Evolutionary conservation across 1,140 invertebrate genomes (phyloP), one percentile per base, ranked within the genome.

Genomic region (Drosophila sulfurigaster): DNA sequence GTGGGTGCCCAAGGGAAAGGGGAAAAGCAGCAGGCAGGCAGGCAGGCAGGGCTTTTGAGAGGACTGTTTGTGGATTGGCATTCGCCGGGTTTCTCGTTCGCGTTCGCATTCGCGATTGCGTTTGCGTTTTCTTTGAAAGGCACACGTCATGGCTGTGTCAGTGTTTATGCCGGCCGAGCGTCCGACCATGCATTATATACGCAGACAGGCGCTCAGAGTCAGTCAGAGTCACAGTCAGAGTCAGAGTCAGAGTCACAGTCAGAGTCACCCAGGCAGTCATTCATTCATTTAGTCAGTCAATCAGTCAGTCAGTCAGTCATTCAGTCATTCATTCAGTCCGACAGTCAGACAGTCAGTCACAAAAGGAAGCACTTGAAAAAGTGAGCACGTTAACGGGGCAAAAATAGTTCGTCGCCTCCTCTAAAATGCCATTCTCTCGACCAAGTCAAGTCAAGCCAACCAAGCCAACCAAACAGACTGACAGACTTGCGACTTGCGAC

Each of bases 101-200:
- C 71, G 59, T 58, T 76, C 68, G 67, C 68, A 56, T 60, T 78
- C 58, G 75, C 71, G 63, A 76, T 73, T 51, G 52, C 74, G 64
- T 78, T 73, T 67, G 60, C 74, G 64, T 75, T 79, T 73, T 70
- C 79, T 87, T 87, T 87, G 82, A 86, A 82, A 87, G 82, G 82
- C 82, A 87, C 82, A 85, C 82, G 82, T 86, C 82, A 86, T 82
- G 82, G 76, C 71, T 67, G 82, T 86, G 82, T 86, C 82, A 87
- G 82, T 87, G 79, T 81, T 76, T 87, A 75, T 86, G 79, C 79
- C 79, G 82, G 70, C 81, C 74, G 57, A 78, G 79, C 79, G 75
- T 65, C 65, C 79, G 71, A 75, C 75, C 80, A 82, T 73, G 72
- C 81, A 78, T 82, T 81, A 75, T 82, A 71, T 65, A 79, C 76